Evolutionary conservation across 1,140 invertebrate species (phyloP).

Genomic region (Lamellibrachia luymesi): DNA sequence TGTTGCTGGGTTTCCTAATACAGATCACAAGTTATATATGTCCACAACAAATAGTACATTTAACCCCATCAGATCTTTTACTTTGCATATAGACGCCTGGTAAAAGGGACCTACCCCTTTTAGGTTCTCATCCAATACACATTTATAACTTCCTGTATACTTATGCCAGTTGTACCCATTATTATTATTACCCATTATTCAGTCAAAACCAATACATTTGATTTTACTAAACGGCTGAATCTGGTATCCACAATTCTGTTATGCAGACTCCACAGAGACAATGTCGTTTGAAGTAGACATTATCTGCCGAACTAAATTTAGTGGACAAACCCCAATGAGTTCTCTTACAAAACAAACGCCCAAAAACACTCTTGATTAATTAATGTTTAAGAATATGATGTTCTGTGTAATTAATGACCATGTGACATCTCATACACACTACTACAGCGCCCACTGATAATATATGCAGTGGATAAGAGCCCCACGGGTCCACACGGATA

Average conservation of each 20-base stretch:
- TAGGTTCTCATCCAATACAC: not conserved
- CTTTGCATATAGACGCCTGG: no score
- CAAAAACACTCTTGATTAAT: not conserved
- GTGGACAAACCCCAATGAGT: no score
- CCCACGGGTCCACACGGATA: no score
- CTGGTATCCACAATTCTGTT: not conserved
- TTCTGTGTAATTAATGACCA: not conserved
- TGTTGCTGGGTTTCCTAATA: not conserved
- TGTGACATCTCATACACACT: not conserved
- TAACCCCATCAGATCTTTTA: no score
- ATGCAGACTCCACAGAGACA: not conserved
- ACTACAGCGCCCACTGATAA: no score
- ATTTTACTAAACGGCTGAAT: not conserved
- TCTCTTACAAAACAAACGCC: no score
- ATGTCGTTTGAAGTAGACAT: no score
- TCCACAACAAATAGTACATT: no score
- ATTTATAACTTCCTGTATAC: not conserved
- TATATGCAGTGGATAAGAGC: no score
- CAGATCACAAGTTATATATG: not conserved
- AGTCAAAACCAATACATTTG: not conserved
- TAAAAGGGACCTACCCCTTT: not conserved
- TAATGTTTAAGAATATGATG: not conserved
- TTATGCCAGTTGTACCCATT: not conserved
- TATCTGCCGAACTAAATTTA: no score
- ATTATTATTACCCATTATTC: no score